These are phyloP conservation scores for Leiothrix lutea DNA, from an alignment of 2,113 vertebrate genomes.

Conservation along the genomic window DNA sequence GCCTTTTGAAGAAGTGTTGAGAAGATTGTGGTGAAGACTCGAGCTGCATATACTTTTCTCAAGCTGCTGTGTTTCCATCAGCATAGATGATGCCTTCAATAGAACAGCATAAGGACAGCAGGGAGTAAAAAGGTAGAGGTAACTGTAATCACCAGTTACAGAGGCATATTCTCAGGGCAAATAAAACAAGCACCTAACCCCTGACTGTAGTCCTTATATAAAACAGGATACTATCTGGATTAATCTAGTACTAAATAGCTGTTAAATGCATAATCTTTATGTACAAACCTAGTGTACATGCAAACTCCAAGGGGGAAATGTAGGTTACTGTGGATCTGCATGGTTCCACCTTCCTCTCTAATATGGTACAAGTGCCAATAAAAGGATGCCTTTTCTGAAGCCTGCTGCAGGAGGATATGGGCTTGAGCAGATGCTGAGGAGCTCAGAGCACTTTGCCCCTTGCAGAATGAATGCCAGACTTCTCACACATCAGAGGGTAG, in stretches of 20 bases:
- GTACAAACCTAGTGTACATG: not conserved
- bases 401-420: not conserved
- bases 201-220: not conserved
- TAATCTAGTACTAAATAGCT: not conserved
- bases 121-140: not conserved
- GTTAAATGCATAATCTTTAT: not conserved
- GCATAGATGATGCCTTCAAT: not conserved
- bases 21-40: not conserved
- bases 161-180: not conserved
- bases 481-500: not conserved
- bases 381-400: not conserved
- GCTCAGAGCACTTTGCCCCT: not conserved
- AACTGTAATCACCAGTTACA: not conserved
- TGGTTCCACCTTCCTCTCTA: not conserved
- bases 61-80: not conserved
- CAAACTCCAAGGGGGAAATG: not conserved
- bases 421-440: not conserved
- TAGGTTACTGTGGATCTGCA: not conserved
- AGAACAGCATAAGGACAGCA: not conserved
- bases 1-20: not conserved
- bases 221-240: not conserved
- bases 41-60: not conserved
- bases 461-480: not conserved
- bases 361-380: not conserved
- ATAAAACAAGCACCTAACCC: not conserved